phyloP scores from a whole-genome alignment of 2,797 vertebrate genomes.

The Glyptemys insculpta region DNA sequence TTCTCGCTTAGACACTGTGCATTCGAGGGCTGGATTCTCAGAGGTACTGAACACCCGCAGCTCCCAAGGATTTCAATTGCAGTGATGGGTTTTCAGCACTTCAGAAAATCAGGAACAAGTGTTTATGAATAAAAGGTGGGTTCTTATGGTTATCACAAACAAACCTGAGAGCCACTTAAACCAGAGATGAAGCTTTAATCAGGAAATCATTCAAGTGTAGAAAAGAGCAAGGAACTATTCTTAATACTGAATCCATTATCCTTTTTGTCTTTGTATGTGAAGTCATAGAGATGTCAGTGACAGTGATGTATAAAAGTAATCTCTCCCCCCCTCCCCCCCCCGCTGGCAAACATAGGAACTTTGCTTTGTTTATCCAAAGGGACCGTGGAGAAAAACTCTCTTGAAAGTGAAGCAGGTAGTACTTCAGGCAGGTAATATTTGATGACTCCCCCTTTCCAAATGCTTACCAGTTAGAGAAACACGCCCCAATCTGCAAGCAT shows the following conservation, averaged over 20 bases:
- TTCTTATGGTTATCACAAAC: not conserved
- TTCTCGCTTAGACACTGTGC: not conserved
- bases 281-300: not conserved
- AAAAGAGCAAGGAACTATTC: not conserved
- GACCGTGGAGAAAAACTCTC: not conserved
- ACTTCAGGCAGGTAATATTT: not conserved
- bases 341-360: not conserved
- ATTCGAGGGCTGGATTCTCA: not conserved
- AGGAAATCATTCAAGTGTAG: not conserved
- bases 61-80: not conserved
- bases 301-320: not conserved
- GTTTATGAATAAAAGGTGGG: not conserved
- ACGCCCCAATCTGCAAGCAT: not conserved
- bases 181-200: not conserved
- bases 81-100: not conserved
- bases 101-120: not conserved
- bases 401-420: not conserved
- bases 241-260: not conserved
- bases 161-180: rapidly evolving
- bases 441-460: not conserved
- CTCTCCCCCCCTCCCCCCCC: not conserved
- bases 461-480: not conserved
- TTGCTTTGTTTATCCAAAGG: not conserved
- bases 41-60: not conserved
- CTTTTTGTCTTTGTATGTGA: rapidly evolving